These are phyloP conservation scores for Proteles cristata DNA, from an alignment of 2,113 vertebrate species.

Conservation along the genomic window DNA sequence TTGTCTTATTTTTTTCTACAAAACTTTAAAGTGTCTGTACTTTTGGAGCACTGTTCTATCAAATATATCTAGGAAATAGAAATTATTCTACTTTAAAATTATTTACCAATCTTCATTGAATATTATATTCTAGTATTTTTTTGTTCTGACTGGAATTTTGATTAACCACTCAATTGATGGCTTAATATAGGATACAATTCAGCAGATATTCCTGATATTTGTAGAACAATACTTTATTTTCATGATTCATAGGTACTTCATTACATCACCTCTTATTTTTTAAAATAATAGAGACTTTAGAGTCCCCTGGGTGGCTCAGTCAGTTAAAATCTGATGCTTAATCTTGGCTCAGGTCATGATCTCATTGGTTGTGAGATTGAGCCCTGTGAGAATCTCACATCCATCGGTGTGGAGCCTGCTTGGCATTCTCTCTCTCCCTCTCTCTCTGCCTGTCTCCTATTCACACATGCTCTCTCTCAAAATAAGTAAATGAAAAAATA, in stretches of 20 bases:
- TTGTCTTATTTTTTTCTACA: background rate
- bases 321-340: too few relatives aligned
- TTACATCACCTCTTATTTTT: conserved; percentile 9
- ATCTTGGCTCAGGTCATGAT: too few relatives aligned
- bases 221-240: conserved; percentile 21
- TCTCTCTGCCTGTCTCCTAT: too few relatives aligned
- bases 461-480: too few relatives aligned
- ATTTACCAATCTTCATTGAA: background rate
- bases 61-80: conserved; percentile 10
- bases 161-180: background rate
- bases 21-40: conserved; percentile 20
- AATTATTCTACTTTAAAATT: conserved; percentile 12
- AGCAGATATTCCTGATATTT: conserved; percentile 6
- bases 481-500: too few relatives aligned
- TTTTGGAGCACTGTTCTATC: background rate
- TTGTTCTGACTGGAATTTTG: background rate
- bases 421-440: too few relatives aligned
- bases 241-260: background rate
- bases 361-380: too few relatives aligned
- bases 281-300: background rate
- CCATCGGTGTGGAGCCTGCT: too few relatives aligned
- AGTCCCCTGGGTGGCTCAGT: too few relatives aligned
- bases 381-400: too few relatives aligned
- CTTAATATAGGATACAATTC: background rate
- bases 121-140: conserved; percentile 31